These are phyloP conservation scores for Vanessa tameamea DNA, from an alignment of 1,140 invertebrate genomes.

Conservation along the genomic window DNA sequence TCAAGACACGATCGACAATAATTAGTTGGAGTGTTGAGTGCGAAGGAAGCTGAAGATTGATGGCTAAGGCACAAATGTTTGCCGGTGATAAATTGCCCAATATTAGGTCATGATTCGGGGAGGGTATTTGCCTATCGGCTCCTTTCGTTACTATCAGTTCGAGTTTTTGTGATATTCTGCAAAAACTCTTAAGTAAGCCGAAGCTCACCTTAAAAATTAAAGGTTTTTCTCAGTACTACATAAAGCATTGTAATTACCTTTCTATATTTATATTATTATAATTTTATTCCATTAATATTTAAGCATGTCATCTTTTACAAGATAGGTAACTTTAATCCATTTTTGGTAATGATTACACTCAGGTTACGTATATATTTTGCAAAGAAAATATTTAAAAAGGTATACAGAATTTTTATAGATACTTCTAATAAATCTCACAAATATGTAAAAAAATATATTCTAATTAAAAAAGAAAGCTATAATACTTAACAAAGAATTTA, in stretches of 20 bases:
- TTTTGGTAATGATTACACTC: too few species aligned
- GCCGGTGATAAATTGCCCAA: constrained; percentile 76
- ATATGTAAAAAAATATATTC: too few species aligned
- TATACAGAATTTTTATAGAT: too few species aligned
- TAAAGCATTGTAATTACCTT: neutral
- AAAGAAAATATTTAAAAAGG: too few species aligned
- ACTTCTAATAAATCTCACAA: too few species aligned
- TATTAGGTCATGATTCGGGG: constrained; percentile 76
- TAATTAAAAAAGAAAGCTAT: too few species aligned
- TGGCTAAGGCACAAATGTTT: constrained; percentile 70
- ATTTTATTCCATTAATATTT: too few species aligned
- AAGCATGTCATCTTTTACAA: too few species aligned
- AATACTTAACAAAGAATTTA: too few species aligned
- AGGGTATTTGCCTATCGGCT: constrained; percentile 71
- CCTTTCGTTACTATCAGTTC: constrained; percentile 41
- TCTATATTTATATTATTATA: neutral
- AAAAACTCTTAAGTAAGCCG: neutral
- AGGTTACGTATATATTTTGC: too few species aligned
- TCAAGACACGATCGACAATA: constrained; percentile 69
- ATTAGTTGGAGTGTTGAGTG: constrained; percentile 76
- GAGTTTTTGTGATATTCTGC: constrained; percentile 23
- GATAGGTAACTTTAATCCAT: too few species aligned
- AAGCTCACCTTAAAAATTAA: neutral
- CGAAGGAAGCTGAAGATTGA: constrained; percentile 72
- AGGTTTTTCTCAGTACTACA: neutral